phyloP scores from a whole-genome alignment of 1,140 invertebrate species.

The Apocrypta bakeri region DNA sequence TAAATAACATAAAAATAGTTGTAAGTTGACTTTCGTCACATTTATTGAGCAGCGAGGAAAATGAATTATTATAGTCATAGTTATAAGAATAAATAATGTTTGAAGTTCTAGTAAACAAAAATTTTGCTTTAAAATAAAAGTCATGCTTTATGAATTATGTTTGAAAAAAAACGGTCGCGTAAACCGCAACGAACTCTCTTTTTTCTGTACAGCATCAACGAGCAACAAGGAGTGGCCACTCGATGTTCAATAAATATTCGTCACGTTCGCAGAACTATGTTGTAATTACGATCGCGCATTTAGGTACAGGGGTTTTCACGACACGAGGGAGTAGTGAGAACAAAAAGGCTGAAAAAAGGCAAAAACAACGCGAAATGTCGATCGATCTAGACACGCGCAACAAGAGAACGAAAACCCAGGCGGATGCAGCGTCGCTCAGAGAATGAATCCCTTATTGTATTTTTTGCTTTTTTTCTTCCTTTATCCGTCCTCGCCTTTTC shows the following conservation, averaged over 20 bases:
- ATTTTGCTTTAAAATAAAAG: too few relatives aligned
- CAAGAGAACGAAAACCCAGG: not conserved
- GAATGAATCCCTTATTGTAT: slow-evolving; percentile 17
- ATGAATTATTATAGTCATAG: too few relatives aligned
- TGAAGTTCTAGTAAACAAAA: too few relatives aligned
- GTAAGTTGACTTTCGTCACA: too few relatives aligned
- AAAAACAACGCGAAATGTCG: slow-evolving; percentile 1
- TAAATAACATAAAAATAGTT: too few relatives aligned
- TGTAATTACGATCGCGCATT: not conserved
- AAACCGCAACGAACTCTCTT: too few relatives aligned
- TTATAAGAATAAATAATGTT: too few relatives aligned
- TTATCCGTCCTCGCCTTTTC: not conserved
- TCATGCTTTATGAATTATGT: too few relatives aligned
- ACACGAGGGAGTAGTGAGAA: too few relatives aligned
- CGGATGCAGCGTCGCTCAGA: not conserved
- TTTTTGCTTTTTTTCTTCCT: not conserved
- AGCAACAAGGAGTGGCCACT: not conserved
- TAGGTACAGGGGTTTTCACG: not conserved
- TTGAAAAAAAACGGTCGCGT: too few relatives aligned
- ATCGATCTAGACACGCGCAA: not conserved
- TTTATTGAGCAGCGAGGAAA: too few relatives aligned
- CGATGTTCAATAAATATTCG: not conserved
- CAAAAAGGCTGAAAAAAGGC: not conserved
- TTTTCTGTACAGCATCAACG: not conserved
- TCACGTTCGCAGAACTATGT: not conserved